Base-by-base conservation (phyloP, 2,113 vertebrate genomes). In the Vidua macroura region DNA sequence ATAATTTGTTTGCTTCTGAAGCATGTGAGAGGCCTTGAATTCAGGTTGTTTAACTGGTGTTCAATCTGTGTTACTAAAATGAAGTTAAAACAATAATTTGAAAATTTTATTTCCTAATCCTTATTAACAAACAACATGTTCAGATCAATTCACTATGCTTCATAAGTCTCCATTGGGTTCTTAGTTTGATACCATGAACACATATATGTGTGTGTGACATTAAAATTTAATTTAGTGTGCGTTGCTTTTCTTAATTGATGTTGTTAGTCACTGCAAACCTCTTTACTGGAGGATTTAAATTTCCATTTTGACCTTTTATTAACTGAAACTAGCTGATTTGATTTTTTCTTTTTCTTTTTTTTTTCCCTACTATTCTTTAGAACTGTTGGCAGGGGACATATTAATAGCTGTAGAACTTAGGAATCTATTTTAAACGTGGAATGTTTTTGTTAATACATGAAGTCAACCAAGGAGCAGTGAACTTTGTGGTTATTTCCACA, bases 1-100 rank as follows among this genome's bases (percentile, higher is more conserved):
- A 17, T 77, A 22, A 86, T 68, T 88, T 72, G 11, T 35, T 93
- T 92, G 59, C 39, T 86, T 91, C 60, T 92, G 30, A 59, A 83
- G 48, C 9, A 0, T 8, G 12, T 66, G 60, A 69, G 43, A 67
- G 60, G 60, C 66, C 60, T 78, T 67, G 43, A 66, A 37, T 78
- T 80, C 49, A 43, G 33, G 20, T 77, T 66, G 12, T 83, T 77
- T 78, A 80, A 46, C 43, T 55, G 53, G 7, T 67, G 15, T 79
- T 89, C 52, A 35, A 28, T 63, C 60, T 78, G n/a, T 80, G 43
- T 67, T 63, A 46, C 21, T 78, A 55, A 78, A 75, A 67, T 63
- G 15, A 75, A 83, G 33, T 63, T 86, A 77, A 74, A 88, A 80
- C 35, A 67, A 41, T 62, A 70, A 62, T 80, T 81, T 44, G 23